phyloP scores from a whole-genome alignment of 2,797 vertebrate species.

The Eulemur coronatus region DNA sequence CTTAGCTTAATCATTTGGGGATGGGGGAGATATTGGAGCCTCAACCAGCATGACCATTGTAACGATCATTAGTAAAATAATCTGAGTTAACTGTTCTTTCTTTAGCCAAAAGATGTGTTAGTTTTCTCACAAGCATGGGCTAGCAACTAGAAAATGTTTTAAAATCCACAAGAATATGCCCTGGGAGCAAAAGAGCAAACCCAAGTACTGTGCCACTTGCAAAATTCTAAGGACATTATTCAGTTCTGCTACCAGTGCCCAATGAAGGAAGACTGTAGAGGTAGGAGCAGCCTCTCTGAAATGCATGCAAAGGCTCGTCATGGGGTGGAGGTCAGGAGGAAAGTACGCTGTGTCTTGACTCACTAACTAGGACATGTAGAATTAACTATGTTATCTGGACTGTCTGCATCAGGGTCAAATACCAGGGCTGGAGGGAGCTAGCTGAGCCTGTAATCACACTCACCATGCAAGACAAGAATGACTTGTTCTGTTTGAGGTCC shows the following conservation, averaged over 20 bases:
- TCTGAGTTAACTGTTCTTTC: neutral
- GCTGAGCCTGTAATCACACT: conserved; percentile 28
- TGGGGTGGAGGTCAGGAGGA: neutral
- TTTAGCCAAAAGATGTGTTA: neutral
- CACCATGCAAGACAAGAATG: neutral
- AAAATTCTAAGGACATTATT: neutral
- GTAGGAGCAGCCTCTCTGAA: neutral
- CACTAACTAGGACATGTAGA: neutral
- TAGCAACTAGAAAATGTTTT: conserved; percentile 1
- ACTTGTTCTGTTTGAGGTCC: neutral
- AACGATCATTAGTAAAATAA: neutral
- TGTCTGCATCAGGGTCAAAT: neutral
- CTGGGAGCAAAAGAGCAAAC: neutral
- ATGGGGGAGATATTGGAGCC: neutral
- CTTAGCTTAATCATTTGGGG: neutral
- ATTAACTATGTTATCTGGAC: conserved; percentile 22
- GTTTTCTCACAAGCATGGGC: neutral
- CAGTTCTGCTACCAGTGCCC: neutral
- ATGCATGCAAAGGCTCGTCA: neutral
- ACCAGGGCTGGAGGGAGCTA: conserved; percentile 8
- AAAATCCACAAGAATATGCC: neutral
- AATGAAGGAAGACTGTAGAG: neutral
- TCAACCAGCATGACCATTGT: neutral
- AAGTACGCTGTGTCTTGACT: neutral
- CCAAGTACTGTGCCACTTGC: neutral